Evolutionary conservation across 2,888 invertebrate species (phyloP).

Genomic region (Ramazzottius varieornatus): DNA sequence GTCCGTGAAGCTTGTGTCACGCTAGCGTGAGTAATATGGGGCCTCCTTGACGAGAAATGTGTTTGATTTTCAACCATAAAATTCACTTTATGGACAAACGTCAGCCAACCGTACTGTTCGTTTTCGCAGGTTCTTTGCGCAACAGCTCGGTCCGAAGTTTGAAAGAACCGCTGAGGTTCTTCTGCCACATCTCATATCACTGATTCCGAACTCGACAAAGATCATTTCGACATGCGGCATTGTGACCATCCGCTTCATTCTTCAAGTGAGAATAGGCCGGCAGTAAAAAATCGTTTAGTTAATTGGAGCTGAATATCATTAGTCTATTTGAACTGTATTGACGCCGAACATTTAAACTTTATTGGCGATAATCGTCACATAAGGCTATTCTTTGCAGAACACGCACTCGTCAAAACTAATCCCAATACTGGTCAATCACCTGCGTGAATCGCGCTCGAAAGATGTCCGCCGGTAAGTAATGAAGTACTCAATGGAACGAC

Average conservation of each 20-base stretch:
- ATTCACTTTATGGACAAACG: no score
- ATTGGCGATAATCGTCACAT: no score
- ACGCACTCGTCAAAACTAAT: slow-evolving; percentile 52
- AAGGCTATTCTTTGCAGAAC: slow-evolving; percentile 26
- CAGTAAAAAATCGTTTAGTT: no score
- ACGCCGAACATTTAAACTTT: no score
- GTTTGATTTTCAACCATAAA: no score
- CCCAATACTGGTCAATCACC: slow-evolving; percentile 42
- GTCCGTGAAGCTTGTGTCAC: slow-evolving; percentile 87
- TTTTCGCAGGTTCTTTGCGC: slow-evolving; percentile 38
- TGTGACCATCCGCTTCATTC: slow-evolving; percentile 59
- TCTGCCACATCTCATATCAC: slow-evolving; percentile 51
- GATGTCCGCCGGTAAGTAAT: slow-evolving; percentile 40
- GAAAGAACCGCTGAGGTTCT: slow-evolving; percentile 62
- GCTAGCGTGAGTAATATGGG: slow-evolving; percentile 37
- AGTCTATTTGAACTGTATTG: no score
- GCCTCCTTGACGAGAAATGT: not conserved
- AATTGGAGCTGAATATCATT: no score
- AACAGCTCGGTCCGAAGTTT: slow-evolving; percentile 49
- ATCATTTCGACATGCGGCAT: slow-evolving; percentile 65
- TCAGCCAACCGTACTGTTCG: no score
- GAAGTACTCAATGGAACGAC: not conserved
- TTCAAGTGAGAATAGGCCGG: slow-evolving; percentile 33
- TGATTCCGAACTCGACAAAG: slow-evolving; percentile 84
- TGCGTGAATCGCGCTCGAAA: slow-evolving; percentile 50